Conservation (phyloP, 2,888 invertebrate species). For the Apodemia zela region DNA sequence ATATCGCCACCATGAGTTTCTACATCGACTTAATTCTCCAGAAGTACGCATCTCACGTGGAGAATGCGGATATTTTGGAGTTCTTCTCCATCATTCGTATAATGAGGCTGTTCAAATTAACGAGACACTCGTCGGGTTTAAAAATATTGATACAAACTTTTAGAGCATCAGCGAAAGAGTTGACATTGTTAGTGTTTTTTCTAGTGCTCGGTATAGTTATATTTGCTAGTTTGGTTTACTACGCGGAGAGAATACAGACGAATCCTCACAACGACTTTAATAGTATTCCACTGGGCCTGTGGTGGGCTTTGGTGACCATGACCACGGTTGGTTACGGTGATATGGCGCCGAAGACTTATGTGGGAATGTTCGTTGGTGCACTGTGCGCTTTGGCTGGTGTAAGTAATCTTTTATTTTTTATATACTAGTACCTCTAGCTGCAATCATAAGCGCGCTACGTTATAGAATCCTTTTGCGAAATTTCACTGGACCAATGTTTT, state of each 20-base stretch:
- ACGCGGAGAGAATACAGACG: slow-evolving; percentile 97
- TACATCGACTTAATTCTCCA: slow-evolving; percentile 96
- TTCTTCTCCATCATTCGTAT: slow-evolving; percentile 99
- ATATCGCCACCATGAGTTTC: slow-evolving; percentile 98
- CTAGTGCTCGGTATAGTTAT: slow-evolving; percentile 98
- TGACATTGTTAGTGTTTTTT: slow-evolving; percentile 98
- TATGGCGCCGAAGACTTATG: slow-evolving; percentile 99
- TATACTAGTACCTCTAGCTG: no score
- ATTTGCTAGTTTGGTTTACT: slow-evolving; percentile 98
- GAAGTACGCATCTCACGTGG: slow-evolving; percentile 93
- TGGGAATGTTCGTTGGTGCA: slow-evolving; percentile 99
- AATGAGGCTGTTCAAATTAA: slow-evolving; percentile 97
- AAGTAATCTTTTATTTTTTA: slow-evolving; percentile 44
- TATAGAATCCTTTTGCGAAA: no score
- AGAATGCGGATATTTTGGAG: slow-evolving; percentile 97
- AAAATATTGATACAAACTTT: slow-evolving; percentile 99
- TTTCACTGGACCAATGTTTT: no score
- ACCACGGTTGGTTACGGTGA: slow-evolving; percentile 99
- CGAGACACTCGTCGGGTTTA: slow-evolving; percentile 97
- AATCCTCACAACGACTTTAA: slow-evolving; percentile 98
- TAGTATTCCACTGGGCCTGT: slow-evolving; percentile 97
- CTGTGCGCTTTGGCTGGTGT: slow-evolving; percentile 99
- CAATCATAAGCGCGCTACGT: no score
- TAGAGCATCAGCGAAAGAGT: slow-evolving; percentile 97
- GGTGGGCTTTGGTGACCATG: slow-evolving; percentile 99